Conservation (phyloP, 2,113 vertebrate species). For the Rhegmatorhina hoffmannsi region DNA sequence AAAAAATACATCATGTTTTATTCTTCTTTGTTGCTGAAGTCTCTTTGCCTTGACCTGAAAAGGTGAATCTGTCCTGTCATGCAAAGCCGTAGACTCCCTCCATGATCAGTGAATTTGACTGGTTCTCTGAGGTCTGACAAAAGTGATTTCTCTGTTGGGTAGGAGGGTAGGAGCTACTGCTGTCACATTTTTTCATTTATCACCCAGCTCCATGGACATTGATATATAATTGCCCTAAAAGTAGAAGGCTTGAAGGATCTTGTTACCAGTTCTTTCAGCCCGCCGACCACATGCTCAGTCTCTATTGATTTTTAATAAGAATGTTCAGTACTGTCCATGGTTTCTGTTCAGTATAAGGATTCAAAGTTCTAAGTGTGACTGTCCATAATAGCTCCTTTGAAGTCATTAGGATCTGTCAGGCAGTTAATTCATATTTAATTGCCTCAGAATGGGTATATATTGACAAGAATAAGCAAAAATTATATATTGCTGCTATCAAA, state of each 20-base stretch:
- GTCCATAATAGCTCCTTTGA: background rate
- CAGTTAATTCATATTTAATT: background rate
- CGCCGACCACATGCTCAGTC: background rate
- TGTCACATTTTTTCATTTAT: background rate
- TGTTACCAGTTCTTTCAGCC: background rate
- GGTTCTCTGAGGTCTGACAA: background rate
- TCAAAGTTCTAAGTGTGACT: background rate
- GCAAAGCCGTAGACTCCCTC: background rate
- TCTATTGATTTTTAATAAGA: conserved; percentile 8
- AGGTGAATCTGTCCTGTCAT: background rate
- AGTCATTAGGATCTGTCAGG: background rate
- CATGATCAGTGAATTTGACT: background rate
- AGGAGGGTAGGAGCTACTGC: background rate
- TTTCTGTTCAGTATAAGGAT: background rate
- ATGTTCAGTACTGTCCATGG: background rate
- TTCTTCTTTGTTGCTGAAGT: background rate
- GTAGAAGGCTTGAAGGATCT: background rate
- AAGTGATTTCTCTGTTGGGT: background rate
- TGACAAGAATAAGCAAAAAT: background rate
- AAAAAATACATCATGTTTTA: background rate
- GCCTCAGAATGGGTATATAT: background rate
- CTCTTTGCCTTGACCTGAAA: background rate
- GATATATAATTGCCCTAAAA: background rate
- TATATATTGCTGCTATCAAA: background rate
- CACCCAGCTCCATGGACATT: background rate